A percentile compares a stretch with the other conserved stretches of the same genome.
Evolutionary conservation across 92 coral and sea anemone species (phyloP).

Genomic region (Muricea muricata): DNA sequence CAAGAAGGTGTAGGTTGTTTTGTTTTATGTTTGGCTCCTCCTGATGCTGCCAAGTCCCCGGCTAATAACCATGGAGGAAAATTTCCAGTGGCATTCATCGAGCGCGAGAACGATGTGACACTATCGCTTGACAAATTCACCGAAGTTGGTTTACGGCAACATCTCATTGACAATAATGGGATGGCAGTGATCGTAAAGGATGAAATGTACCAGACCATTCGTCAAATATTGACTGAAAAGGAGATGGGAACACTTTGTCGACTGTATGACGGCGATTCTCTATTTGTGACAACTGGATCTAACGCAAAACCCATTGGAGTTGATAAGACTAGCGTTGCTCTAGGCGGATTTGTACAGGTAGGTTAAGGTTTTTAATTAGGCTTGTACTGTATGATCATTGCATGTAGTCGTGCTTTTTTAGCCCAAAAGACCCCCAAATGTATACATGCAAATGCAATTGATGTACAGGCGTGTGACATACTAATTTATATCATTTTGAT

Average conservation of each 20-base stretch:
- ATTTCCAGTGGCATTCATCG: conserved; percentile 52
- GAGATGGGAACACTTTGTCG: conserved; percentile 68
- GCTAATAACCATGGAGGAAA: conserved; percentile 62
- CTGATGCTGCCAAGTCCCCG: conserved; percentile 61
- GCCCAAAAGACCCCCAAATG: too few relatives aligned
- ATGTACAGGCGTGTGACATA: neutral
- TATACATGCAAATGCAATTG: too few relatives aligned
- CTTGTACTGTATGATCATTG: neutral
- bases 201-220: conserved; percentile 60
- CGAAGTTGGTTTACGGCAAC: conserved; percentile 63
- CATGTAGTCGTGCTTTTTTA: too few relatives aligned
- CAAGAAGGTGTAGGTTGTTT: conserved; percentile 51
- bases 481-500: neutral
- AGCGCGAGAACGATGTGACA: conserved; percentile 18
- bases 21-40: conserved; percentile 64
- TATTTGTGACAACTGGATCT: conserved; percentile 36
- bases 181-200: conserved; percentile 60
- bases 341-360: conserved; percentile 71
- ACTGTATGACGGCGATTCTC: conserved; percentile 60
- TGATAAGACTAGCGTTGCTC: conserved; percentile 59
- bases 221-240: conserved; percentile 51
- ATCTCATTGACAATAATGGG: conserved; percentile 52
- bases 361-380: neutral
- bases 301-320: conserved; percentile 33
- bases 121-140: conserved; percentile 67